These are phyloP conservation scores for Oxystoma pomonae DNA, from an alignment of 2,888 invertebrate species.

Conservation along the genomic window DNA sequence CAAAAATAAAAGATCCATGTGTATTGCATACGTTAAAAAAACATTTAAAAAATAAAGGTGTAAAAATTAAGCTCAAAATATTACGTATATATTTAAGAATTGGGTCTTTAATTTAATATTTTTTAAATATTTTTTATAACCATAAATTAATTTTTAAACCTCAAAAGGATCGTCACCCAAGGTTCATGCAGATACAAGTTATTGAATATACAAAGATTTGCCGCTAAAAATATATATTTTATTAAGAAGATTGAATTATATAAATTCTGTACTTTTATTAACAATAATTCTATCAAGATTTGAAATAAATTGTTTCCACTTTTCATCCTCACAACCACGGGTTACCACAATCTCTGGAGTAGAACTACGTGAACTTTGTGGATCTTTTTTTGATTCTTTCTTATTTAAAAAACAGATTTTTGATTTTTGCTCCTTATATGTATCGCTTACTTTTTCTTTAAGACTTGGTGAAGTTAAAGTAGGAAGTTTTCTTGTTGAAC, in stretches of 20 bases:
- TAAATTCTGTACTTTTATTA: slow-evolving; percentile 48
- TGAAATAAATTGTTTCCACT: slow-evolving; percentile 51
- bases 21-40: too few relatives aligned
- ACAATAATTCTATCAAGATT: slow-evolving; percentile 51
- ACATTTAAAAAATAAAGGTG: too few relatives aligned
- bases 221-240: background rate
- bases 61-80: too few relatives aligned
- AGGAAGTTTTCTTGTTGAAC: slow-evolving; percentile 16
- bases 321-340: slow-evolving; percentile 38
- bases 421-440: slow-evolving; percentile 4
- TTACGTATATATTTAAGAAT: too few relatives aligned
- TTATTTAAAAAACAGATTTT: slow-evolving; percentile 13
- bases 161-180: too few relatives aligned
- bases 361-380: background rate
- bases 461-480: slow-evolving; percentile 9
- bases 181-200: too few relatives aligned
- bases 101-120: background rate
- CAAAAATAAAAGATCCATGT: too few relatives aligned
- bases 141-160: background rate
- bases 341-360: slow-evolving; percentile 2
- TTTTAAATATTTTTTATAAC: background rate
- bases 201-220: too few relatives aligned
- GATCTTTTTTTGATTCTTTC: slow-evolving; percentile 10
- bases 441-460: slow-evolving; percentile 6
- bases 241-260: slow-evolving; percentile 41